Percentiles rank a stretch among this genome's conserved stretches.
These are phyloP conservation scores for Chaenogobius annularis DNA, from an alignment of 2,113 vertebrate genomes.

Conservation along the genomic window DNA sequence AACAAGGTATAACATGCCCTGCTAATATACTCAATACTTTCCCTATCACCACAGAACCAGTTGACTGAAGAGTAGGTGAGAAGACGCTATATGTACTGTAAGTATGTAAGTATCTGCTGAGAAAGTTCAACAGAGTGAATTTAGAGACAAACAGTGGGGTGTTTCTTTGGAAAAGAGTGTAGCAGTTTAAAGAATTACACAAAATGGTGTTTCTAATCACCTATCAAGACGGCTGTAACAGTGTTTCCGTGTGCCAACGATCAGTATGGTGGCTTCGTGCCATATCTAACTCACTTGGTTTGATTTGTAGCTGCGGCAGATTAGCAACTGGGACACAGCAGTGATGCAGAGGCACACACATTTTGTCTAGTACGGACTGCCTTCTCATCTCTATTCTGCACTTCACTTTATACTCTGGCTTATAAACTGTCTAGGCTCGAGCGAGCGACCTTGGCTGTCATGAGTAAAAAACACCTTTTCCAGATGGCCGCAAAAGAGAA, in stretches of 20 bases:
- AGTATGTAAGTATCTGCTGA: not conserved
- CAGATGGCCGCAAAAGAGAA: conserved; percentile 40
- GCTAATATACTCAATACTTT: not conserved
- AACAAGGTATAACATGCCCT: no score
- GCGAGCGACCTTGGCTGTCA: conserved; percentile 59
- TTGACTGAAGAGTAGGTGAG: not conserved
- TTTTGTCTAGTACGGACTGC: conserved; percentile 8
- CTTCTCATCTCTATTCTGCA: conserved; percentile 1
- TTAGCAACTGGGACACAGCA: conserved; percentile 46
- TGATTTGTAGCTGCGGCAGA: conserved; percentile 72
- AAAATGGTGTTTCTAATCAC: conserved; percentile 72
- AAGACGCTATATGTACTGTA: not conserved
- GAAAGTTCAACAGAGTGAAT: not conserved
- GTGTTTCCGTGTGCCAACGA: conserved; percentile 65
- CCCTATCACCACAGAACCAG: not conserved
- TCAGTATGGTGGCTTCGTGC: conserved; percentile 63
- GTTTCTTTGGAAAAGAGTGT: not conserved
- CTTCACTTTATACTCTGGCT: not conserved
- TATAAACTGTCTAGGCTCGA: conserved; percentile 48
- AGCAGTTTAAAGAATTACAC: conserved; percentile 50
- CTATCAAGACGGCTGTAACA: conserved; percentile 73
- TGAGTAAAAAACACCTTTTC: conserved; percentile 58
- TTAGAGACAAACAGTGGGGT: not conserved
- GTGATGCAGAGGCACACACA: conserved; percentile 41
- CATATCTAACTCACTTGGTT: conserved; percentile 61